Percentiles rank a stretch among this genome's conserved stretches.
Conservation (phyloP, 2,113 vertebrate species). For the Marcusenius ussheri region DNA sequence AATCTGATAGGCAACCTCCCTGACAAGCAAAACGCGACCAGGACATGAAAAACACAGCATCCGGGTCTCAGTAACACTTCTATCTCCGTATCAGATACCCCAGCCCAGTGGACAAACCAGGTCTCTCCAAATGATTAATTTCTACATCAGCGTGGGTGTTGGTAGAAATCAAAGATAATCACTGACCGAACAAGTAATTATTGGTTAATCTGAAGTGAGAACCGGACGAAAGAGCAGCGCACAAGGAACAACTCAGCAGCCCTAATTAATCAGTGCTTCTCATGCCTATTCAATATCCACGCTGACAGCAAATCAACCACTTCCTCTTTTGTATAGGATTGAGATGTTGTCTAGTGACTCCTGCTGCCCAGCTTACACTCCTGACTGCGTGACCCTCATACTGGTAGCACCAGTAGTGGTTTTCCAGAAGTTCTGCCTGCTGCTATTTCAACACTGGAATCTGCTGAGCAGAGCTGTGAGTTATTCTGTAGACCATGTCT, state of each 20-base stretch:
- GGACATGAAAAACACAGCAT: background rate
- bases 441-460: background rate
- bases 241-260: background rate
- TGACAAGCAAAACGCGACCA: background rate
- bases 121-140: background rate
- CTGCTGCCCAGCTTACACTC: background rate
- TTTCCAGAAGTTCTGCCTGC: background rate
- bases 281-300: background rate
- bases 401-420: slow-evolving; percentile 16
- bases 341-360: background rate
- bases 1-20: background rate
- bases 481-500: background rate
- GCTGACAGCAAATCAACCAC: background rate
- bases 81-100: background rate
- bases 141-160: background rate
- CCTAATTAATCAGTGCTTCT: slow-evolving; percentile 12
- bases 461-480: background rate
- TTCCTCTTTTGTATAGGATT: background rate
- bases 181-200: slow-evolving; percentile 39
- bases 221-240: slow-evolving; percentile 26
- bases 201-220: slow-evolving; percentile 34
- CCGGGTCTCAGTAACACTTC: background rate
- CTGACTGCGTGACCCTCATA: background rate
- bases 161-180: slow-evolving; percentile 15
- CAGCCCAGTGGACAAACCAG: background rate